These are phyloP conservation scores for Dicycla oo DNA, from an alignment of 2,888 invertebrate genomes.

Conservation along the genomic window DNA sequence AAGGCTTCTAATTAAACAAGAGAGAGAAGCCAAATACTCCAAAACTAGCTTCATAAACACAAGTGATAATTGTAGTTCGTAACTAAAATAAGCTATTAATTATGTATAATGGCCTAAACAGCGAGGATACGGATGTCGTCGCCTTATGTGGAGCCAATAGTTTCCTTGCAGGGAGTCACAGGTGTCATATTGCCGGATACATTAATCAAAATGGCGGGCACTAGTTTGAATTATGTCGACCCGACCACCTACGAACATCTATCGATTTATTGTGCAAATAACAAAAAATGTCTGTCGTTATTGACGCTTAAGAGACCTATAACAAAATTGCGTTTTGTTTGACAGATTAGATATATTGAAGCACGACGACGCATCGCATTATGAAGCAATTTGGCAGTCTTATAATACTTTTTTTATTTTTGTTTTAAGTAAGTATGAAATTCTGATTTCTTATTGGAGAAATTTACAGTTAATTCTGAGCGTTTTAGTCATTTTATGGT, in stretches of 20 bases:
- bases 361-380: no score
- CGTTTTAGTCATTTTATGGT: no score
- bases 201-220: slow-evolving; percentile 71
- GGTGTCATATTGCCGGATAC: slow-evolving; percentile 73
- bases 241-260: slow-evolving; percentile 68
- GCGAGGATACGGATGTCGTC: slow-evolving; percentile 53
- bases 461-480: no score
- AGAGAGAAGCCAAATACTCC: background rate
- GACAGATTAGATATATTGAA: no score
- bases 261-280: slow-evolving; percentile 46
- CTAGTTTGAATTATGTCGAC: slow-evolving; percentile 59
- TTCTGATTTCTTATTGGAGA: no score
- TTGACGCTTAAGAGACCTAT: slow-evolving; percentile 21
- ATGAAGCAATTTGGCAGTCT: no score
- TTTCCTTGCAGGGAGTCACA: slow-evolving; percentile 66
- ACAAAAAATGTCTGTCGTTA: slow-evolving; percentile 29
- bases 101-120: slow-evolving; percentile 32
- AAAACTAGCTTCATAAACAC: slow-evolving; percentile 23
- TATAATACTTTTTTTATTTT: no score
- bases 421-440: no score
- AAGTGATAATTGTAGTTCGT: slow-evolving; percentile 27
- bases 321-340: no score
- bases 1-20: background rate
- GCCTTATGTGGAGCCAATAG: slow-evolving; percentile 63
- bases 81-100: slow-evolving; percentile 38